phyloP scores from a whole-genome alignment of 2,113 vertebrate species.

The Passer montanus region DNA sequence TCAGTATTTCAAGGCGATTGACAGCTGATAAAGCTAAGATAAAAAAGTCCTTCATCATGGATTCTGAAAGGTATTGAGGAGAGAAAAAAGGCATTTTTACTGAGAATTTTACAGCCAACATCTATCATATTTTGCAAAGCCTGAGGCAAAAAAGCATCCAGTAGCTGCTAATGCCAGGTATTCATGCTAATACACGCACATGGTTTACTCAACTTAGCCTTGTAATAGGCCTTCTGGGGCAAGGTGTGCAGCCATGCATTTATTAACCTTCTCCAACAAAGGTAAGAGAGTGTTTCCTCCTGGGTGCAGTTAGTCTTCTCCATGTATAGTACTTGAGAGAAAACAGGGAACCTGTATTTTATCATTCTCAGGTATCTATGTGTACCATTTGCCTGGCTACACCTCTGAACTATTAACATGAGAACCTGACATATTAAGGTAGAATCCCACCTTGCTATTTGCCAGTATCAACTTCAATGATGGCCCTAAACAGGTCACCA shows the following conservation, averaged over 20 bases:
- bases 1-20: background rate
- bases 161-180: background rate
- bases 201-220: background rate
- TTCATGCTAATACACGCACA: conserved; percentile 19
- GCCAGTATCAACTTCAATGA: background rate
- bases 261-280: conserved; percentile 22
- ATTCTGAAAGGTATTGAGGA: background rate
- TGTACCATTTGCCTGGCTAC: background rate
- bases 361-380: background rate
- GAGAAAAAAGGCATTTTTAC: background rate
- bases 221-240: conserved; percentile 43
- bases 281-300: background rate
- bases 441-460: background rate
- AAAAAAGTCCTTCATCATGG: background rate
- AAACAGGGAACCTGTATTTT: background rate
- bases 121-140: background rate
- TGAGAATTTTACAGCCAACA: background rate
- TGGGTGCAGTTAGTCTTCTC: background rate
- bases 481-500: background rate
- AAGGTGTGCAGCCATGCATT: conserved; percentile 26
- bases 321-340: background rate
- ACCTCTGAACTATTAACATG: background rate
- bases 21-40: background rate
- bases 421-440: background rate
- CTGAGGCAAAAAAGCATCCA: conserved; percentile 8